A percentile compares a stretch with the other conserved stretches of the same genome.
Evolutionary conservation across 2,113 vertebrate species (phyloP).

Genomic region (cattle (Bos taurus)): ARS-UCD2.0 NC_037332.1:5211501-5212000

Average conservation of each 20-base stretch:
- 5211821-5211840: neutral
- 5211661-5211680: neutral
- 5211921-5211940: neutral
- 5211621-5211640: neutral
- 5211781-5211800: neutral
- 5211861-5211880: neutral
- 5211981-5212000: neutral
- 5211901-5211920: neutral
- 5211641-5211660: neutral
- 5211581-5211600: neutral
- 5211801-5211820: neutral
- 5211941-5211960: neutral
- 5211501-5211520: neutral
- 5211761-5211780: neutral
- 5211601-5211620: neutral
- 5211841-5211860: neutral
- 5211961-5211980: neutral
- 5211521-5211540: neutral
- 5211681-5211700: accelerated
- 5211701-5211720: neutral
- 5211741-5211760: neutral
- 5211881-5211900: neutral
- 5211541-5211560: neutral
- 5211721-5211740: neutral
- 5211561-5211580: neutral